These are phyloP conservation scores for Nicator chloris DNA, from an alignment of 2,113 vertebrate genomes.

Conservation along the genomic window DNA sequence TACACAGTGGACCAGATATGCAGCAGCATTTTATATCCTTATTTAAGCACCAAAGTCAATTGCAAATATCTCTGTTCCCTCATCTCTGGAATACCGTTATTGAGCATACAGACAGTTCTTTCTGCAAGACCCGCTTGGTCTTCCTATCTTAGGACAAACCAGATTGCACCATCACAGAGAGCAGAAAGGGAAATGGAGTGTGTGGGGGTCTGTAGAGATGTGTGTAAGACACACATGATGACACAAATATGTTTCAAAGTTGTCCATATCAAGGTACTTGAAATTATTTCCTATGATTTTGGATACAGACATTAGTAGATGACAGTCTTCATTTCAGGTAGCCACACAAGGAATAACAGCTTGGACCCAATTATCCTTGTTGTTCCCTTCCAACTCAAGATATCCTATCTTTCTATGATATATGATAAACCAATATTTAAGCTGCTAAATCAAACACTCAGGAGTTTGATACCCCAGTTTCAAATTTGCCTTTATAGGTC, in stretches of 20 bases:
- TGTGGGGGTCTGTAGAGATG: not conserved
- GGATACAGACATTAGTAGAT: not conserved
- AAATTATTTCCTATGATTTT: not conserved
- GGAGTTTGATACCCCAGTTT: not conserved
- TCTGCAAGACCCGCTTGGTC: not conserved
- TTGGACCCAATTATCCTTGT: not conserved
- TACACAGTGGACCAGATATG: not conserved
- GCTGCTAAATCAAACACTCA: not conserved
- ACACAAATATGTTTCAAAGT: not conserved
- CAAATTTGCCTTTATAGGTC: not conserved
- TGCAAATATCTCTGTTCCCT: not conserved
- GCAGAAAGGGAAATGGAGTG: not conserved
- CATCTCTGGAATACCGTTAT: not conserved
- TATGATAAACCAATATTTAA: not conserved
- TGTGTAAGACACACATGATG: not conserved
- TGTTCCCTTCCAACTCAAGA: not conserved
- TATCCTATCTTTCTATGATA: not conserved
- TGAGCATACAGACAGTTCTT: not conserved
- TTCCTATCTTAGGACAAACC: not conserved
- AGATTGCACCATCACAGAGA: not conserved
- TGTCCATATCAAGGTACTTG: not conserved
- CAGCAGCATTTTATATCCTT: not conserved
- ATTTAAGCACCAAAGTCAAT: not conserved
- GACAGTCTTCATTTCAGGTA: not conserved
- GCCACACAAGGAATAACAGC: not conserved